These are phyloP conservation scores for Danaus plexippus DNA, from an alignment of 1,140 invertebrate species.

Conservation along the genomic window DNA sequence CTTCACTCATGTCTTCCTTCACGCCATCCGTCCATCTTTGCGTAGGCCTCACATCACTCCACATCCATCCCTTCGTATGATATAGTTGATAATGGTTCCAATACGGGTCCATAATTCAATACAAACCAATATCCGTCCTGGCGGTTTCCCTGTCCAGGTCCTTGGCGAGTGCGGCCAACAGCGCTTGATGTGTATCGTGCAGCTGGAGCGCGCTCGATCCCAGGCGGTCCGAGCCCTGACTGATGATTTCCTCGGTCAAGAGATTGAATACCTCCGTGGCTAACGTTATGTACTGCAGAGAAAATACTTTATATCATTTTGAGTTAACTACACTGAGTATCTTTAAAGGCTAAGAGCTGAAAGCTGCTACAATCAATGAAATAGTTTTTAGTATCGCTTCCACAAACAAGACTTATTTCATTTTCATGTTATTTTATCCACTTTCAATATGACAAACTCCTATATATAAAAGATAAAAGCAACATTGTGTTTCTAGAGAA, in stretches of 20 bases:
- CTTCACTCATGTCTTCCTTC: too few species aligned
- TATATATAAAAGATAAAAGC: too few species aligned
- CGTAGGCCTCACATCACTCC: too few species aligned
- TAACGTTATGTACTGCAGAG: conserved; percentile 82
- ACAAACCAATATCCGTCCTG: conserved; percentile 81
- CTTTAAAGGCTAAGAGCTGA: too few species aligned
- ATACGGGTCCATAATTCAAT: conserved; percentile 1
- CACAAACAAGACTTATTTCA: too few species aligned
- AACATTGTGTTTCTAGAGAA: too few species aligned
- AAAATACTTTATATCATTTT: conserved; percentile 17
- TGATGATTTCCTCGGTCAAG: conserved; percentile 68
- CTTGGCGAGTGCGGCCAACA: conserved; percentile 86
- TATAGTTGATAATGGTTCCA: too few species aligned
- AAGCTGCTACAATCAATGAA: not conserved
- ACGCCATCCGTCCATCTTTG: too few species aligned
- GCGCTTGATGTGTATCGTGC: conserved; percentile 84
- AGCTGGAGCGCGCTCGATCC: conserved; percentile 54
- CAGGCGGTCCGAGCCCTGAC: conserved; percentile 46
- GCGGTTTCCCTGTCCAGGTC: conserved; percentile 90
- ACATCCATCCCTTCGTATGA: too few species aligned
- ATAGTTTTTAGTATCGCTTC: not conserved
- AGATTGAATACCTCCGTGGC: conserved; percentile 83
- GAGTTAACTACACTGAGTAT: too few species aligned
- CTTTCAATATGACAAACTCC: too few species aligned
- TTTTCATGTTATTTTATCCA: too few species aligned